phyloP scores from a whole-genome alignment of 1,140 invertebrate genomes.

The Cyclargus thomasi region DNA sequence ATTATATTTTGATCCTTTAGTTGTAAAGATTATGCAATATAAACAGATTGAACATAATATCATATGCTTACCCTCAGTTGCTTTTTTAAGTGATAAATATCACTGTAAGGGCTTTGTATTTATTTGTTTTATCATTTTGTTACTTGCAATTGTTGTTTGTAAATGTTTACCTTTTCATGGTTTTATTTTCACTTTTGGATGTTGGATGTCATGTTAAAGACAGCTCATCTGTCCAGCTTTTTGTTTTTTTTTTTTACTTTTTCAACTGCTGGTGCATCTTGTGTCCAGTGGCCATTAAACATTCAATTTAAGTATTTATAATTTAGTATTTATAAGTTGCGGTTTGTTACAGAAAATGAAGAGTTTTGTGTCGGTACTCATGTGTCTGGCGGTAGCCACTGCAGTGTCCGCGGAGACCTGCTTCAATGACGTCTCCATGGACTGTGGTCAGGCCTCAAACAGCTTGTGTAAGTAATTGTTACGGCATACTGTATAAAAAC shows the following conservation, averaged over 20 bases:
- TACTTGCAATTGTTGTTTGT: no score
- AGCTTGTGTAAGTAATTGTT: slow-evolving; percentile 41
- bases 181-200: no score
- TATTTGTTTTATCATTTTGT: no score
- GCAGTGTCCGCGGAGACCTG: slow-evolving; percentile 76
- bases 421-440: slow-evolving; percentile 76
- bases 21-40: not conserved
- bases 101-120: no score
- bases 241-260: no score
- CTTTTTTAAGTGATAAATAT: not conserved
- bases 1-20: not conserved
- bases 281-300: no score
- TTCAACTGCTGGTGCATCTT: no score
- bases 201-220: no score
- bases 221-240: no score
- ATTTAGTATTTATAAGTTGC: no score
- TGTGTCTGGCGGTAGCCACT: slow-evolving; percentile 73
- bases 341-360: slow-evolving; percentile 43
- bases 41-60: not conserved
- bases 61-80: not conserved
- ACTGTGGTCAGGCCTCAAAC: slow-evolving; percentile 70
- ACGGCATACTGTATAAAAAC: not conserved
- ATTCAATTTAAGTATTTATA: no score
- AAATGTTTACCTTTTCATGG: no score
- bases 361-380: slow-evolving; percentile 57